A percentile compares a stretch with the other conserved stretches of the same genome.
These are phyloP conservation scores for Eupithecia dodoneata DNA, from an alignment of 2,888 invertebrate species.

Conservation along the genomic window DNA sequence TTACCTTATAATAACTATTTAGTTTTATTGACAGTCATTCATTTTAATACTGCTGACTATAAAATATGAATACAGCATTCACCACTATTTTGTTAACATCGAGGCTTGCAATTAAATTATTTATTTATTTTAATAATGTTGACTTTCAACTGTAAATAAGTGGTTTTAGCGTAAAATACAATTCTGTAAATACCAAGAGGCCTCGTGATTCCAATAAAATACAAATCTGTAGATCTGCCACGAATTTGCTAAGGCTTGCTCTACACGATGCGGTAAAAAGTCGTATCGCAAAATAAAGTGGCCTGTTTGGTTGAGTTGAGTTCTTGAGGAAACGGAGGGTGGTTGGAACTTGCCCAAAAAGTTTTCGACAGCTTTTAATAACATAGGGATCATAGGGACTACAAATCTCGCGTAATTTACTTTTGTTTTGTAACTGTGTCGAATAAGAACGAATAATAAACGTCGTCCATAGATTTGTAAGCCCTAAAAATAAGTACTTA, in stretches of 20 bases:
- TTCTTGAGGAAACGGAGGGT: no score
- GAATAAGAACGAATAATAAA: no score
- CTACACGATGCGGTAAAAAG: conserved; percentile 11
- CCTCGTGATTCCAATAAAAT: conserved; percentile 29
- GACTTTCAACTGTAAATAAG: neutral
- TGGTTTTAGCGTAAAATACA: conserved; percentile 16
- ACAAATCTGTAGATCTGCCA: conserved; percentile 26
- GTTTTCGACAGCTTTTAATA: no score
- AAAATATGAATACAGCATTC: neutral
- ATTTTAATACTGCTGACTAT: neutral
- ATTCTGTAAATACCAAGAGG: conserved; percentile 27
- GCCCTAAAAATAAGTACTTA: no score
- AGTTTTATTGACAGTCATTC: neutral
- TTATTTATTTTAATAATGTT: neutral
- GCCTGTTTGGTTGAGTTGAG: neutral
- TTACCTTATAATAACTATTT: neutral
- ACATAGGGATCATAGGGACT: no score
- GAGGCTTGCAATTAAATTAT: neutral
- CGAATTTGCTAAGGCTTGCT: conserved; percentile 26
- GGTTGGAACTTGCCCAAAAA: no score
- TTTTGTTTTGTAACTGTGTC: no score
- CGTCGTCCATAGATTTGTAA: no score
- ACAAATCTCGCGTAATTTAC: no score
- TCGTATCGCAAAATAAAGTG: neutral
- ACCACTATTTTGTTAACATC: neutral